Base-by-base conservation (phyloP, 2,888 invertebrate species). In the Drosophila mercatorum region DNA sequence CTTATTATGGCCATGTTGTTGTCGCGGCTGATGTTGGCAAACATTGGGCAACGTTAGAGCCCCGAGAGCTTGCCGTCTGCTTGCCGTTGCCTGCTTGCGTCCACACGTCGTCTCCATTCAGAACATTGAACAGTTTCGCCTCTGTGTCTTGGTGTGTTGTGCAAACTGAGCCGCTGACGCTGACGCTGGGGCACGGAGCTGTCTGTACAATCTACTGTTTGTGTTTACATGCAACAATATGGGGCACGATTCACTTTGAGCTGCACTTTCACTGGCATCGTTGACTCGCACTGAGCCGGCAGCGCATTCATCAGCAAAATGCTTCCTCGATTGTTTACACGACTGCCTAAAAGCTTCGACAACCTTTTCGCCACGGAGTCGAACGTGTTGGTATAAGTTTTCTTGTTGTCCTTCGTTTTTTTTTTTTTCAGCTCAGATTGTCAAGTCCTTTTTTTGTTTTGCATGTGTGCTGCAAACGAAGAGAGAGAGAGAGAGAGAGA, bases 61-160 rank as follows among this genome's bases (percentile, higher is more conserved):
- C 38, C 59, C 78, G 44, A 70, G 61, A 61, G 78, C 71, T 62
- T 44, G 17, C 17, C 77, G 53, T 56, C 60, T 63, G 70, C 71
- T 57, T 72, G 70, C 60, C 68, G 58, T 68, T 64, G 64, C 67
- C 68, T 58, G 57, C 34, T 72, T 78, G 68, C 68, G 60, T 31
- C 53, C 67, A 60, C 68, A 69, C 67, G 57, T 73, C 68, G 83
- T 58, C 78, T 76, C 89, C 88, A 87, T 87, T 83, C 86, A 81
- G 81, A 72, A 74, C 66, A 74, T 59, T 34, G 56, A 55, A 53
- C 56, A 68, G 61, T 36, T 68, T 53, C 47, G 74, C 28, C 59
- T 8, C 67, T 76, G 64, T 65, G 38, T 46, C 11, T 31, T 28
- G 34, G 38, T 60, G 60, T 56, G 59, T 58, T 49, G 43, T 61